Percentiles rank a stretch among this genome's conserved stretches.
Conservation (phyloP, 1,140 invertebrate genomes). For the Mya arenaria region DNA sequence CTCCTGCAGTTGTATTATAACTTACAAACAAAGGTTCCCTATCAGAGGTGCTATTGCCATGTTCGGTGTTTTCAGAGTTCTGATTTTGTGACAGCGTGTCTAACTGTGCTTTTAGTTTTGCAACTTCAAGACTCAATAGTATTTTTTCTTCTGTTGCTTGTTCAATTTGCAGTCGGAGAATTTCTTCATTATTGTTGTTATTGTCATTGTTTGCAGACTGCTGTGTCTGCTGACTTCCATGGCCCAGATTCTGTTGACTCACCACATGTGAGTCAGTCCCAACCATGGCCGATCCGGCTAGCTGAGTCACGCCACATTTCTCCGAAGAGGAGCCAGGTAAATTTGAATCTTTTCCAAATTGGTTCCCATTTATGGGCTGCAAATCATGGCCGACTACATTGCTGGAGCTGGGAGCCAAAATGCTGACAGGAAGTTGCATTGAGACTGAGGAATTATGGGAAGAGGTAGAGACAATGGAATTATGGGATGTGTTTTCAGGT, state of each 20-base stretch:
- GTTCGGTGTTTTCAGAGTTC: background rate
- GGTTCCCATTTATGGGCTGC: background rate
- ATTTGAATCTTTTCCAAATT: too few relatives aligned
- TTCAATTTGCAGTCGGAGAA: background rate
- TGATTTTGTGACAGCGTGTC: background rate
- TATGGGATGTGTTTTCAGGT: background rate
- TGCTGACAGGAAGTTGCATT: conserved; percentile 48
- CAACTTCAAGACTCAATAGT: background rate
- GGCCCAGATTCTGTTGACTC: conserved; percentile 38
- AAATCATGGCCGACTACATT: too few relatives aligned
- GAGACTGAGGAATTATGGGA: too few relatives aligned
- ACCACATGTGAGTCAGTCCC: conserved; percentile 37
- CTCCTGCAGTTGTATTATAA: too few relatives aligned
- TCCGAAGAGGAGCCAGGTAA: too few relatives aligned
- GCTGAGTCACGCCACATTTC: conserved; percentile 23
- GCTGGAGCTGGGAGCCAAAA: background rate
- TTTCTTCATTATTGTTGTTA: background rate
- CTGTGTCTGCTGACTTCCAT: background rate
- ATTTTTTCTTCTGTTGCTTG: background rate
- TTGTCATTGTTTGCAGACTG: background rate
- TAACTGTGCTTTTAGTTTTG: background rate
- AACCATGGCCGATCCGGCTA: background rate
- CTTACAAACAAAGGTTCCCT: too few relatives aligned
- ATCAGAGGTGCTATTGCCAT: too few relatives aligned
- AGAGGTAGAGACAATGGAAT: too few relatives aligned